Percentiles rank a stretch among this genome's conserved stretches.
phyloP scores from a whole-genome alignment of 2,113 vertebrate genomes.

The Atrichornis clamosus region DNA sequence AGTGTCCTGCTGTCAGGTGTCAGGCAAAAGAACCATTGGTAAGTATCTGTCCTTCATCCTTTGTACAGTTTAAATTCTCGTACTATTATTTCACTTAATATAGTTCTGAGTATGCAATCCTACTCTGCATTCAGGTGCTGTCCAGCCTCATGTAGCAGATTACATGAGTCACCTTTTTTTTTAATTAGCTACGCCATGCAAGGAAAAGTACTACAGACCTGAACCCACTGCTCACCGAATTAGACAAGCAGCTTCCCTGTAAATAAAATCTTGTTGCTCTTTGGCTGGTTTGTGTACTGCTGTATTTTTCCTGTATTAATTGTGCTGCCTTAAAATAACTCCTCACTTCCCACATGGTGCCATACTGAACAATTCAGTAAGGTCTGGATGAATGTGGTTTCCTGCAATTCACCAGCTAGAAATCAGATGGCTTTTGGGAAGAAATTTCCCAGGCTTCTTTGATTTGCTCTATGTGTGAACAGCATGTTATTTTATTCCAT shows the following conservation, averaged over 20 bases:
- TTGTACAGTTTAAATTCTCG: not conserved
- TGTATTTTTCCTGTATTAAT: constrained; percentile 15
- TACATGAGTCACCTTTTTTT: not conserved
- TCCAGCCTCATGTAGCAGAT: not conserved
- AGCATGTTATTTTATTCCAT: not conserved
- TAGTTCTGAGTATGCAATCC: not conserved
- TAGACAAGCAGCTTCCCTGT: not conserved
- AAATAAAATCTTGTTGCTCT: not conserved
- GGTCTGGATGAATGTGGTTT: not conserved
- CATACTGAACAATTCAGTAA: not conserved
- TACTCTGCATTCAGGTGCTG: not conserved
- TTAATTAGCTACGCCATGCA: not conserved
- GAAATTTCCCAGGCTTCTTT: not conserved
- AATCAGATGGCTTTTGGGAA: not conserved
- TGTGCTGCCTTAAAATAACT: constrained; percentile 32
- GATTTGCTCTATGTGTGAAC: rapidly evolving
- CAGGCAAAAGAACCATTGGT: not conserved
- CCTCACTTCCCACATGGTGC: not conserved
- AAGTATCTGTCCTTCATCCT: not conserved
- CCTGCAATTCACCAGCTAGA: constrained; percentile 21
- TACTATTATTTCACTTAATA: not conserved
- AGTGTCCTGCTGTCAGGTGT: not conserved
- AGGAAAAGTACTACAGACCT: not conserved
- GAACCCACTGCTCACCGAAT: not conserved
- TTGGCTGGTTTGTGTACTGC: not conserved